phyloP scores from a whole-genome alignment of 1,140 invertebrate species.

The Leptonema lineaticorne region DNA sequence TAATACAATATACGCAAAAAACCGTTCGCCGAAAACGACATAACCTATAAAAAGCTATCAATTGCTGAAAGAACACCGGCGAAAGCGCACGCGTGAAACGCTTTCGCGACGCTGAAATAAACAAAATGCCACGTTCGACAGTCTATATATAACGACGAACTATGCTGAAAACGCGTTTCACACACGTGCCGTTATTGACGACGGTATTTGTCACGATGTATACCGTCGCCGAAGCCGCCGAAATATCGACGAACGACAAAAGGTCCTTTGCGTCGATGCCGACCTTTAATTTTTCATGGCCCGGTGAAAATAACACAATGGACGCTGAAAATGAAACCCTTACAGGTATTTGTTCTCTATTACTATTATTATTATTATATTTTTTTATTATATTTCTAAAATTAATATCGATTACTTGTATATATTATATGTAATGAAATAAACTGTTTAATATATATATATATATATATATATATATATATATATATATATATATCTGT shows the following conservation, averaged over 20 bases:
- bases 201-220: background rate
- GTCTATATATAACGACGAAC: background rate
- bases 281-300: slow-evolving; percentile 54
- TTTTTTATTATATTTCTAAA: too few species aligned
- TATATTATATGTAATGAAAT: background rate
- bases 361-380: too few species aligned
- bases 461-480: background rate
- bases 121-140: background rate
- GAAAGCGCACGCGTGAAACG: slow-evolving; percentile 32
- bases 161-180: too few species aligned
- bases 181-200: background rate
- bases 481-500: background rate
- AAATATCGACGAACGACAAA: slow-evolving; percentile 36
- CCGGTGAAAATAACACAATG: slow-evolving; percentile 51
- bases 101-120: slow-evolving; percentile 38
- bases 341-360: slow-evolving; percentile 47
- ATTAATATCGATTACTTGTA: too few species aligned
- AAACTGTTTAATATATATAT: background rate
- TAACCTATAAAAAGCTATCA: background rate
- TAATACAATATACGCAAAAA: too few species aligned
- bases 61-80: slow-evolving; percentile 18
- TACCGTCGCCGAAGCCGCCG: background rate
- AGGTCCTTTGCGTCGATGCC: slow-evolving; percentile 50
- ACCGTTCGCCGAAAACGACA: background rate
- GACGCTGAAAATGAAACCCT: slow-evolving; percentile 52